Percentiles rank a stretch among this genome's conserved stretches.
These are phyloP conservation scores for Harlomillsia oculata DNA, from an alignment of 1,140 invertebrate species.

Conservation along the genomic window DNA sequence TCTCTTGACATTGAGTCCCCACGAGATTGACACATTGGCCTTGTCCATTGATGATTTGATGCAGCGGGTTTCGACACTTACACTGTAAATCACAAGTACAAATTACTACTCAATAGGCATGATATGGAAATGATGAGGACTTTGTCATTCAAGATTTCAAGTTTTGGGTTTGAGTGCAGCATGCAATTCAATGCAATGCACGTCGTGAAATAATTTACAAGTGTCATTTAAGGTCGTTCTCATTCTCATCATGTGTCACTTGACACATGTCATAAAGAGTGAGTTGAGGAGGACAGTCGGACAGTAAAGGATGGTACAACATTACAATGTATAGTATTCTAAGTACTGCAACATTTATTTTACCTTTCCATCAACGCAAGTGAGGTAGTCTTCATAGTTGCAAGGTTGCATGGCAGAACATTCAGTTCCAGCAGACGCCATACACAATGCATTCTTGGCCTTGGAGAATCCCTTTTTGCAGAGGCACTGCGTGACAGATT, in stretches of 20 bases:
- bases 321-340: too few species aligned
- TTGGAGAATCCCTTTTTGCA: slow-evolving; percentile 17
- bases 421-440: background rate
- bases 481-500: slow-evolving; percentile 16
- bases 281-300: too few species aligned
- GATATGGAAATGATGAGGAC: background rate
- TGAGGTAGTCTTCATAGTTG: slow-evolving; percentile 10
- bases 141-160: too few species aligned
- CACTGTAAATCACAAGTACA: slow-evolving; percentile 15
- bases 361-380: slow-evolving; percentile 19
- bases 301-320: too few species aligned
- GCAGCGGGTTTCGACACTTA: slow-evolving; percentile 22
- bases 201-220: too few species aligned
- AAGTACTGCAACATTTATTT: background rate
- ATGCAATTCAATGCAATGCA: too few species aligned
- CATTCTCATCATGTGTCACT: too few species aligned
- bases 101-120: background rate
- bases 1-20: background rate
- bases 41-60: slow-evolving; percentile 8
- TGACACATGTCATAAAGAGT: too few species aligned
- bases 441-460: slow-evolving; percentile 10
- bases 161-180: too few species aligned
- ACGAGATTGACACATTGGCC: slow-evolving; percentile 16
- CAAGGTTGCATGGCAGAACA: slow-evolving; percentile 4
- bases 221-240: too few species aligned